phyloP scores from a whole-genome alignment of 2,797 vertebrate species.

The Pangasius macronema region DNA sequence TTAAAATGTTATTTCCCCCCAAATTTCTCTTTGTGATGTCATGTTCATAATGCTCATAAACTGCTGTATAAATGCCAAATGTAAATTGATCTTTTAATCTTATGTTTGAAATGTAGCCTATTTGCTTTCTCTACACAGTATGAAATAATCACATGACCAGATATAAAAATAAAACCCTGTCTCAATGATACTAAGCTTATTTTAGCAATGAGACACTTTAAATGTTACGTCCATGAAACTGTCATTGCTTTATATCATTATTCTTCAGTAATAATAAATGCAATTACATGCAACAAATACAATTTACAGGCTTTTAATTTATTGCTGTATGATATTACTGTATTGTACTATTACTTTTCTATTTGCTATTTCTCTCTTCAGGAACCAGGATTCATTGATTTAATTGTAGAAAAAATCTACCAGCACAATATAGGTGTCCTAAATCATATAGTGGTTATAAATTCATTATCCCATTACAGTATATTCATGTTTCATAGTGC shows the following conservation, averaged over 20 bases:
- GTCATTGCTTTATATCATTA: not conserved
- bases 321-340: not conserved
- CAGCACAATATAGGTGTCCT: not conserved
- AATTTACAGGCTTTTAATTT: not conserved
- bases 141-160: not conserved
- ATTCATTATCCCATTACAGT: conserved; percentile 13
- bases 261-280: not conserved
- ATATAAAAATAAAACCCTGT: not conserved
- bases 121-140: not conserved
- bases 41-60: not conserved
- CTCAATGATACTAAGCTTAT: not conserved
- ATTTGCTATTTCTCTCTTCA: not conserved
- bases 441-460: not conserved
- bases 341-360: not conserved
- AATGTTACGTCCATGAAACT: not conserved
- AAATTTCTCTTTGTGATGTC: not conserved
- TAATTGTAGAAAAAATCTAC: not conserved
- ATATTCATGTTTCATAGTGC: conserved; percentile 5
- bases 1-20: not conserved
- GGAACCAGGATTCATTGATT: not conserved
- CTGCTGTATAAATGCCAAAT: not conserved
- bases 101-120: not conserved
- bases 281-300: too few relatives aligned
- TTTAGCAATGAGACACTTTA: not conserved
- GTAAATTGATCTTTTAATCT: not conserved